Evolutionary conservation across 2,797 vertebrate genomes (phyloP), one percentile per base, ranked within the genome.

Genomic region (Varecia variegata): DNA sequence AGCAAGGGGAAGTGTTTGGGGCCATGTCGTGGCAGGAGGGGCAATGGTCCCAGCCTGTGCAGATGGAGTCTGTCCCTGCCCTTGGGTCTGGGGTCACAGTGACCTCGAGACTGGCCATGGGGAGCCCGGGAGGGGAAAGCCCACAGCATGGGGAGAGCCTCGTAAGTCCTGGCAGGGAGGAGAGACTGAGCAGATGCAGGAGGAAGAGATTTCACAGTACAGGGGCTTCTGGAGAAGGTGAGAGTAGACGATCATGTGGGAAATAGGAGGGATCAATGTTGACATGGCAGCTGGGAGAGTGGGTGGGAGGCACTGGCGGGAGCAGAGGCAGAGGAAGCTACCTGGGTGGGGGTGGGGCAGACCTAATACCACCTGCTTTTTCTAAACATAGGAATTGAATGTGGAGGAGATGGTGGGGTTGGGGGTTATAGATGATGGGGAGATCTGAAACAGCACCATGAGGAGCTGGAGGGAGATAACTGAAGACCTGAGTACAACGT

Each of bases 121-220:
- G 3, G 45, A 73, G 47, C 43, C 73, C 27, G 47, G 56, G 23
- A 85, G 30, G 13, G 65, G 38, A 35, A 91, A 45, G 14, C 10
- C 15, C 43, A 43, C 18, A 7, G n/a, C 0, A 0, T 7, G 3
- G 56, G 23, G 17, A 32, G 45, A 60, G 62, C 54, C 68, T 74
- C 9, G 0, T 14, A 91, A 43, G 47, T 40, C 38, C 43, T 14
- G 15, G 20, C 8, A 9, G 45, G 40, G 56, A 92, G 67, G 30
- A 38, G 25, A 93, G 40, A 40, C n/a, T 25, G 43, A 20, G 30
- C 2, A 18, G 93, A 60, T 4, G 21, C 62, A 60, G 17, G 50
- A 90, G 35, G 73, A 30, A 47, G 67, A 62, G n/a, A 76, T 43
- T 85, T 58, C 43, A 15, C 3, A 20, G 45, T 23, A 25, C 5